A percentile compares a stretch with the other conserved stretches of the same genome.
These are phyloP conservation scores for Psophia crepitans DNA, from an alignment of 2,113 vertebrate genomes.

Conservation along the genomic window DNA sequence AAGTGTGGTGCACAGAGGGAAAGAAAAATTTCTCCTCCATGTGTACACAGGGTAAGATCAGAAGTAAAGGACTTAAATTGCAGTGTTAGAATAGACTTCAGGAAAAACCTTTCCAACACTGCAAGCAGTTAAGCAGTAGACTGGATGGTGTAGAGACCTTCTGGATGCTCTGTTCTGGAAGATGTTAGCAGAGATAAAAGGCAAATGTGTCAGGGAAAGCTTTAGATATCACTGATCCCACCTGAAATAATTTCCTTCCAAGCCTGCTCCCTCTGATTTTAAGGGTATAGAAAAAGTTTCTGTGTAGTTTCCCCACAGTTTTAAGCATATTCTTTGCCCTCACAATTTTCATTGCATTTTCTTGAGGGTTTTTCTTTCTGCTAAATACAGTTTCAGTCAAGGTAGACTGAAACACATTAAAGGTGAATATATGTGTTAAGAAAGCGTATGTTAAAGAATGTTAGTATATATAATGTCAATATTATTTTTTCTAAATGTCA, in stretches of 20 bases:
- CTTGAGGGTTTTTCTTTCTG: neutral
- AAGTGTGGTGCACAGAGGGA: neutral
- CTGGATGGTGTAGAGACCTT: neutral
- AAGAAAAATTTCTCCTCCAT: neutral
- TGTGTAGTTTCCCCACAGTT: neutral
- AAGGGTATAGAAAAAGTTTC: neutral
- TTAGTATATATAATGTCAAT: neutral
- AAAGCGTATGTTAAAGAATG: neutral
- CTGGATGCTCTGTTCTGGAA: neutral
- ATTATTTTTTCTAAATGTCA: neutral
- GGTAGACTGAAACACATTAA: neutral
- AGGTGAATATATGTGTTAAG: neutral
- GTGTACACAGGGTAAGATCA: neutral
- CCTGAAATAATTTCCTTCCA: neutral
- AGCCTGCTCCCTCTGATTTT: neutral
- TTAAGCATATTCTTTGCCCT: neutral
- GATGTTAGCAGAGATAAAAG: neutral
- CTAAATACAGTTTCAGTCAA: neutral
- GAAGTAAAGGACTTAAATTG: neutral
- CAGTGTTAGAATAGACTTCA: neutral
- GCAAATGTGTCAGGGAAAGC: neutral
- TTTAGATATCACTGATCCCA: neutral
- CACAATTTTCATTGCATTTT: neutral
- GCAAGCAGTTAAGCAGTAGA: neutral
- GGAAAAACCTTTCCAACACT: neutral